Evolutionary conservation across 2,888 invertebrate species (phyloP).

Genomic region (Ochlodes sylvanus): DNA sequence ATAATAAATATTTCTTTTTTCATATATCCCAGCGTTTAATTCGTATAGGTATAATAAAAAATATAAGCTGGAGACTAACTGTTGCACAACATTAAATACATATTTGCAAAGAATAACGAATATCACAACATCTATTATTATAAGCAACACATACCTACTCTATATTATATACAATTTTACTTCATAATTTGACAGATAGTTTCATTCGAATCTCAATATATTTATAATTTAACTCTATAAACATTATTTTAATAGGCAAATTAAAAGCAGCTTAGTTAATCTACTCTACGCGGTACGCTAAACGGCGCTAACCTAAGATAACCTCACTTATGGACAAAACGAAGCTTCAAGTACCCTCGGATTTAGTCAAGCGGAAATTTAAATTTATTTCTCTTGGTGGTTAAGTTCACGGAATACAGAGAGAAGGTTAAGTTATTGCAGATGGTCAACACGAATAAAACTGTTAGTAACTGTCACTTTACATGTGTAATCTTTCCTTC

Average conservation of each 20-base stretch:
- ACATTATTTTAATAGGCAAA: conserved; percentile 5
- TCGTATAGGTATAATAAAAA: conserved; percentile 28
- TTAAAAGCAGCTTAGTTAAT: not conserved
- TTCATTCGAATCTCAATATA: conserved; percentile 48
- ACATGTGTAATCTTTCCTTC: too few relatives aligned
- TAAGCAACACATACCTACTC: conserved; percentile 45
- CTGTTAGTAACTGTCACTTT: too few relatives aligned
- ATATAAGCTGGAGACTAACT: conserved; percentile 32
- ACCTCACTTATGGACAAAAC: not conserved
- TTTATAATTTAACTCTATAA: conserved; percentile 36
- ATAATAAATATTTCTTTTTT: conserved; percentile 2
- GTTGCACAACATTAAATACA: conserved; percentile 21
- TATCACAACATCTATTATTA: conserved; percentile 35
- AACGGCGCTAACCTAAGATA: conserved; percentile 18
- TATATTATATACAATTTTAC: conserved; percentile 69
- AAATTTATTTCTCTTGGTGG: too few relatives aligned
- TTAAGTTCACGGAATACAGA: too few relatives aligned
- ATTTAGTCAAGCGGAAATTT: too few relatives aligned
- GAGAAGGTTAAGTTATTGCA: too few relatives aligned
- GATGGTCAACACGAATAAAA: too few relatives aligned
- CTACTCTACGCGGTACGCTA: conserved; percentile 25
- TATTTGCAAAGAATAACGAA: conserved; percentile 41
- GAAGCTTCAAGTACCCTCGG: too few relatives aligned
- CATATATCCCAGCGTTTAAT: conserved; percentile 14
- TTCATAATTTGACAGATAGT: conserved; percentile 76